A percentile compares a stretch with the other conserved stretches of the same genome.
Evolutionary conservation across 2,113 vertebrate species (phyloP).

Genomic region (Mastomys coucha): DNA sequence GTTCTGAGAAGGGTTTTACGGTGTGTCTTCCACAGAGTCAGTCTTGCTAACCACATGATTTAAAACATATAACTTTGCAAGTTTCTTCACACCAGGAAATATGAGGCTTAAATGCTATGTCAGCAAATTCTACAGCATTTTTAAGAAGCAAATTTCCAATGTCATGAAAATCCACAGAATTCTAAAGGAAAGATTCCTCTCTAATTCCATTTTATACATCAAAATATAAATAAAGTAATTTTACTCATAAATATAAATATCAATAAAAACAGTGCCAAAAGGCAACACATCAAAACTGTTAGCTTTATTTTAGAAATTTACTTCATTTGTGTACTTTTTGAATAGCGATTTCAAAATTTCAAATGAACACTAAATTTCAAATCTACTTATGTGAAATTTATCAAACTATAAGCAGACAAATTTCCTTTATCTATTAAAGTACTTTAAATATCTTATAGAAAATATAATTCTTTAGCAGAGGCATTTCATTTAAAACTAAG

Average conservation of each 20-base stretch:
- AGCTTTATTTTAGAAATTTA: not conserved
- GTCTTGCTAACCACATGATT: not conserved
- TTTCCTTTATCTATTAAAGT: constrained; percentile 19
- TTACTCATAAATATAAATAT: not conserved
- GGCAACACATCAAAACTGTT: not conserved
- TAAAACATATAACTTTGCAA: not conserved
- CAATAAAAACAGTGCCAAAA: not conserved
- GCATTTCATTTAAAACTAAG: not conserved
- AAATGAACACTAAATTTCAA: not conserved
- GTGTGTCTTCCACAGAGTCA: not conserved
- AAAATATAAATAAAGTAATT: not conserved
- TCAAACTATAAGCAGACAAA: not conserved
- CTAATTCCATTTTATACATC: not conserved
- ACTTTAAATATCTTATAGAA: not conserved
- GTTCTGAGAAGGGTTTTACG: not conserved
- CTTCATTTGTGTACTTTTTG: not conserved
- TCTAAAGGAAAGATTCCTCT: not conserved
- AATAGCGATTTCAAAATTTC: constrained; percentile 5
- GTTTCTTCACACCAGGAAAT: not conserved
- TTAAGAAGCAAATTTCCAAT: not conserved
- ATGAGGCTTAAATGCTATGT: not conserved
- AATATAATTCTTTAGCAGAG: constrained; percentile 4
- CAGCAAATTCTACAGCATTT: not conserved
- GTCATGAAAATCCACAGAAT: not conserved
- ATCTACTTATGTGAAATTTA: constrained; percentile 27